These are phyloP conservation scores for Myrmophylax atrothorax DNA, from an alignment of 2,113 vertebrate species.

Conservation along the genomic window DNA sequence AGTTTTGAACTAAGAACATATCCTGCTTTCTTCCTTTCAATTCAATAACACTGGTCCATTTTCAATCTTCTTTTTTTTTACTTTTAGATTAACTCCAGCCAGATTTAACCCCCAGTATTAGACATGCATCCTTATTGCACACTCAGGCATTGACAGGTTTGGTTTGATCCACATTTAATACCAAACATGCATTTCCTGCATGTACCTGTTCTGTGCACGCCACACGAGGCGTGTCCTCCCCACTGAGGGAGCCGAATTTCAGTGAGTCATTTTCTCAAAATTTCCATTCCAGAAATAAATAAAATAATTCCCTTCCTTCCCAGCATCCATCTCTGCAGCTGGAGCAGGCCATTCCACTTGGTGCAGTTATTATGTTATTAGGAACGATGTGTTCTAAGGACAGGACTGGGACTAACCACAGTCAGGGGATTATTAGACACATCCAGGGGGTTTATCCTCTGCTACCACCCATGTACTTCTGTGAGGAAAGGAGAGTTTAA, in stretches of 20 bases:
- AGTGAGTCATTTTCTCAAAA: not conserved
- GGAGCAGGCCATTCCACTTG: not conserved
- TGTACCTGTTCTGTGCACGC: not conserved
- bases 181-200: not conserved
- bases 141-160: not conserved
- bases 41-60: not conserved
- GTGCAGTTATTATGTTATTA: not conserved
- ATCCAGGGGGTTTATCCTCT: not conserved
- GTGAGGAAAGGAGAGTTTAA: not conserved
- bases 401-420: not conserved
- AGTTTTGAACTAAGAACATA: not conserved
- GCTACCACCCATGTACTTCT: not conserved
- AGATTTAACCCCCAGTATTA: not conserved
- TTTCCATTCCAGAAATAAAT: not conserved
- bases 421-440: not conserved
- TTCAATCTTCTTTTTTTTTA: not conserved
- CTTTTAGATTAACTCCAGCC: not conserved
- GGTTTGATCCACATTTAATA: not conserved
- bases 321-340: not conserved
- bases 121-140: not conserved
- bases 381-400: not conserved
- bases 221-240: rapidly evolving
- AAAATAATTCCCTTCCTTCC: not conserved
- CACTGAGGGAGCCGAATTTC: not conserved
- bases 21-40: not conserved